Percentiles rank a stretch among this genome's conserved stretches.
Conservation (phyloP, 2,113 vertebrate genomes). For the Brachyhypopomus gauderio region DNA sequence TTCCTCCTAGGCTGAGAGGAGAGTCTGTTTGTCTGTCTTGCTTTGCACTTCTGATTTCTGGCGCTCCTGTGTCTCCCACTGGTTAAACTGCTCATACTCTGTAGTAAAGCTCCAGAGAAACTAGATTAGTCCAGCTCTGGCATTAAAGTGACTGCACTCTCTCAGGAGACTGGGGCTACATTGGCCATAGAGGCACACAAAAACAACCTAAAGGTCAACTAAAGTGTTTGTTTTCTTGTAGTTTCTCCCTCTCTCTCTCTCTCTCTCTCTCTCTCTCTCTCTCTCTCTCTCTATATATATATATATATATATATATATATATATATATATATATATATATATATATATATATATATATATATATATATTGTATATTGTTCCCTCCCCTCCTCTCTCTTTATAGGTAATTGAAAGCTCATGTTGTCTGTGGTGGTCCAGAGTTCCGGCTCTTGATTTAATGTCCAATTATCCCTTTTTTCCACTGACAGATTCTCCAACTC, state of each 20-base stretch:
- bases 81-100: slow-evolving; percentile 12
- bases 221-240: background rate
- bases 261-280: background rate
- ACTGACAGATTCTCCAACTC: slow-evolving; percentile 29
- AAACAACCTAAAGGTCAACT: background rate
- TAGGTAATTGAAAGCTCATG: slow-evolving; percentile 17
- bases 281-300: no score
- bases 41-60: background rate
- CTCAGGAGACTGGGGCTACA: background rate
- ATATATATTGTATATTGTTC: no score
- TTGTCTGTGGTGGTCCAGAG: slow-evolving; percentile 5
- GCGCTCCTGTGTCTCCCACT: background rate
- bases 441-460: slow-evolving; percentile 33
- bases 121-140: background rate
- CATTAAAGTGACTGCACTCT: background rate
- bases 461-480: slow-evolving; percentile 47
- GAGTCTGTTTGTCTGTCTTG: slow-evolving; percentile 10
- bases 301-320: no score
- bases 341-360: no score
- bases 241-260: slow-evolving; percentile 1
- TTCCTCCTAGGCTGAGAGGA: background rate
- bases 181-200: background rate
- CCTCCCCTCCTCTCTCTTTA: slow-evolving; percentile 1
- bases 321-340: no score
- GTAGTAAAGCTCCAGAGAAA: background rate